phyloP scores from a whole-genome alignment of 2,888 invertebrate genomes.

The Drosophila mayaguana region DNA sequence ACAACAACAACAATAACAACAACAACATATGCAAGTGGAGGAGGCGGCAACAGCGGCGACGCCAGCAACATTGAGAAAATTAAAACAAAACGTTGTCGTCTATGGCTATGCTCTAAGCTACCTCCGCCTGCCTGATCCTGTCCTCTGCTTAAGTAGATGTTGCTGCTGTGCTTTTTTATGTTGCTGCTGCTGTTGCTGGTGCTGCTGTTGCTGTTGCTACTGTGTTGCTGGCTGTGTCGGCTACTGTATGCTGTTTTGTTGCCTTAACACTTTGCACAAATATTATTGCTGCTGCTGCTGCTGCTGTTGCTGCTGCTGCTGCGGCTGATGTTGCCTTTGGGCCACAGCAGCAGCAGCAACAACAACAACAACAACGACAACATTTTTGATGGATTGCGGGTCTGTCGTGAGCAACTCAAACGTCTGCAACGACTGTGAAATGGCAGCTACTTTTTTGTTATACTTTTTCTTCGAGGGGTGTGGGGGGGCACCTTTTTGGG shows the following conservation, averaged over 20 bases:
- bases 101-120: conserved; percentile 51
- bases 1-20: conserved; percentile 10
- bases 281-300: conserved; percentile 61
- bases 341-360: conserved; percentile 39
- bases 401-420: conserved; percentile 64
- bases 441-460: conserved; percentile 45
- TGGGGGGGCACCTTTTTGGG: conserved; percentile 41
- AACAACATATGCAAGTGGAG: neutral
- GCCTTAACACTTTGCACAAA: conserved; percentile 80
- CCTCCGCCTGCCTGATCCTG: conserved; percentile 58
- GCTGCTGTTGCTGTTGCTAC: conserved; percentile 37
- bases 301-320: conserved; percentile 36
- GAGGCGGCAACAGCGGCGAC: neutral
- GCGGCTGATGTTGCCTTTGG: conserved; percentile 45
- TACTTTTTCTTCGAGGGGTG: conserved; percentile 26
- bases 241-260: conserved; percentile 72
- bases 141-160: conserved; percentile 35
- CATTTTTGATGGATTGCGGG: conserved; percentile 74
- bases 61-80: conserved; percentile 71
- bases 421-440: conserved; percentile 38
- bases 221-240: conserved; percentile 35
- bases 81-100: conserved; percentile 79
- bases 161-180: conserved; percentile 19
- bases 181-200: conserved; percentile 30
- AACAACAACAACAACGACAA: conserved; percentile 25